A percentile compares a stretch with the other conserved stretches of the same genome.
These are phyloP conservation scores for Eulemur rufifrons DNA, from an alignment of 2,113 vertebrate species.

Conservation along the genomic window DNA sequence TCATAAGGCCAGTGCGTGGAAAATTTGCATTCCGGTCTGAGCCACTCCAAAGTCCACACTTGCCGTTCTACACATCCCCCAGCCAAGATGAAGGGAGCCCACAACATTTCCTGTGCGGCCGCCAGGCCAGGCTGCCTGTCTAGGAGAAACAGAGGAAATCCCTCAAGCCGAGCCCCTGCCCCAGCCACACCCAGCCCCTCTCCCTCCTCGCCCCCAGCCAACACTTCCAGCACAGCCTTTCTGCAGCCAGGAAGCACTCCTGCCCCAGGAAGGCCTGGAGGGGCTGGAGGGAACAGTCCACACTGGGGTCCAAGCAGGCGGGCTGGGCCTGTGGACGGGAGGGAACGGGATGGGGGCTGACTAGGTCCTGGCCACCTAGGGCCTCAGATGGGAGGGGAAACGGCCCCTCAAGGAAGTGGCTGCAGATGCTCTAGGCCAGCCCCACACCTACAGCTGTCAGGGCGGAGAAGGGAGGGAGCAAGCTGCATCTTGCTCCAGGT, in stretches of 20 bases:
- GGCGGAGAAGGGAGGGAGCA: neutral
- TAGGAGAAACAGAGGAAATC: neutral
- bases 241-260: neutral
- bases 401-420: neutral
- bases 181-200: neutral
- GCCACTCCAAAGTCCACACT: neutral
- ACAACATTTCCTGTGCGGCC: neutral
- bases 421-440: neutral
- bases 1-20: neutral
- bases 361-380: neutral
- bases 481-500: constrained; percentile 14
- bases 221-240: neutral
- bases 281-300: neutral
- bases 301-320: neutral
- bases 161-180: neutral
- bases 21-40: neutral
- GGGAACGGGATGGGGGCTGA: neutral
- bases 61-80: neutral
- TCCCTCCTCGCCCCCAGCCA: neutral
- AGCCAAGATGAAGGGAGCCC: neutral
- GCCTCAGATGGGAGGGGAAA: neutral
- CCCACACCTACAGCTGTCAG: neutral
- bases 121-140: neutral
- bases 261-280: neutral
- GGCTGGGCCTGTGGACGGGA: neutral